Evolutionary conservation across 2,797 vertebrate genomes (phyloP), one percentile per base, ranked within the genome.

Genomic region (Tauraco hartlaubi): DNA sequence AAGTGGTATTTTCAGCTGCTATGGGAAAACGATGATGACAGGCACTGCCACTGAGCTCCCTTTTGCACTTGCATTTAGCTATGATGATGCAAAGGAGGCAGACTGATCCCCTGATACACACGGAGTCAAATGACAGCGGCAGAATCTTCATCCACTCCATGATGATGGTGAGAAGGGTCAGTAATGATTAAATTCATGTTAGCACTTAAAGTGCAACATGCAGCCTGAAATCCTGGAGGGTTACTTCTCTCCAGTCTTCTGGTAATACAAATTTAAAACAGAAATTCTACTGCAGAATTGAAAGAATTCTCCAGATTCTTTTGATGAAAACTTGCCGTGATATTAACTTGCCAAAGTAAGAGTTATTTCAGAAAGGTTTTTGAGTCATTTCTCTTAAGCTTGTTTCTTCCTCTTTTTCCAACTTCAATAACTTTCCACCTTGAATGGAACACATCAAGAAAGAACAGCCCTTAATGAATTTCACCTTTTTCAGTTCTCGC

Each of bases 381-480:
- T 95, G 77, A 96, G 29, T 69, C 0, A 62, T 71, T 72, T 90
- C 56, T 94, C 48, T 80, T 88, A 92, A 94, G 16, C 19, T 86
- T 77, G 23, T 88, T 87, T 85, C 66, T 87, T 83, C 23, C 62
- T 72, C 48, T 92, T 79, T 85, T 91, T 39, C 41, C 18, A 71
- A 31, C 35, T 87, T 90, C 76, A 93, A 4, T 92, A 83, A 77
- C 68, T 62, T 80, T 76, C 35, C 61, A 9, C 33, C 66, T 69
- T 83, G 78, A 92, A 89, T 51, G 23, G 59, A 74, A 55, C 39
- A 43, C n/a, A 41, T 69, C 29, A n/a, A n/a, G n/a, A 94, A 90
- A 94, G 86, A 93, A 93, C 91, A 93, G 48, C 46, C 78, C 39
- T 88, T 96, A 94, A 96, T 41, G 61, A 96, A 95, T 86, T 67